Conservation (phyloP, 2,888 invertebrate species). For the Drosophila barbarae region DNA sequence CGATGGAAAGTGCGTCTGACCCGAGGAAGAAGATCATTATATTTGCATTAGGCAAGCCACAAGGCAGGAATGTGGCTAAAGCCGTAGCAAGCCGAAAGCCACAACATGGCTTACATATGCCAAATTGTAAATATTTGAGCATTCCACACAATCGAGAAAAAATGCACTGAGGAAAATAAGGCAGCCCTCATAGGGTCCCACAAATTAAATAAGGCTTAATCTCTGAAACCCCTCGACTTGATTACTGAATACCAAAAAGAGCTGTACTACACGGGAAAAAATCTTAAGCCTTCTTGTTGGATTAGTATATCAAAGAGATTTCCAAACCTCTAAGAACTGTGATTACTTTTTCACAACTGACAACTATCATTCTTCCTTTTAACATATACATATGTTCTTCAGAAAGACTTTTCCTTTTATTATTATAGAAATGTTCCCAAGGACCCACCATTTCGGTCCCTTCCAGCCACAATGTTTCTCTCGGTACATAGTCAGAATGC, state of each 20-base stretch:
- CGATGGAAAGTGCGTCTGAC: neutral
- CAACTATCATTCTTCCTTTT: neutral
- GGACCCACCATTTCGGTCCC: neutral
- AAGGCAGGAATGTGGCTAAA: conserved; percentile 12
- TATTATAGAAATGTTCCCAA: neutral
- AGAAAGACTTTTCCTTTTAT: neutral
- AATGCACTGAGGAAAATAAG: conserved; percentile 12
- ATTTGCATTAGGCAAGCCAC: conserved; percentile 42
- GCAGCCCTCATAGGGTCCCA: neutral
- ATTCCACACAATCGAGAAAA: conserved; percentile 14
- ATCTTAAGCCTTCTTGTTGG: too few relatives aligned
- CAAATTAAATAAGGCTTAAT: conserved; percentile 8
- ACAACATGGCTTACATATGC: conserved; percentile 35
- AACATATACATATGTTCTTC: too few relatives aligned
- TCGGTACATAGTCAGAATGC: conserved; percentile 25
- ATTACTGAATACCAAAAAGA: neutral
- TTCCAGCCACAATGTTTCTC: conserved; percentile 13
- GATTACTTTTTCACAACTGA: neutral
- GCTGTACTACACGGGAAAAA: neutral
- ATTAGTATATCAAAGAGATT: neutral
- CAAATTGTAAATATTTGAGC: conserved; percentile 41
- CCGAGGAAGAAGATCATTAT: conserved; percentile 10
- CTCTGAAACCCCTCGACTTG: neutral
- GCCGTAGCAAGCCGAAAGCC: conserved; percentile 9
- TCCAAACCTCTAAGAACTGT: neutral